Base-by-base conservation (phyloP, 2,113 vertebrate genomes). In the Nestor notabilis region DNA sequence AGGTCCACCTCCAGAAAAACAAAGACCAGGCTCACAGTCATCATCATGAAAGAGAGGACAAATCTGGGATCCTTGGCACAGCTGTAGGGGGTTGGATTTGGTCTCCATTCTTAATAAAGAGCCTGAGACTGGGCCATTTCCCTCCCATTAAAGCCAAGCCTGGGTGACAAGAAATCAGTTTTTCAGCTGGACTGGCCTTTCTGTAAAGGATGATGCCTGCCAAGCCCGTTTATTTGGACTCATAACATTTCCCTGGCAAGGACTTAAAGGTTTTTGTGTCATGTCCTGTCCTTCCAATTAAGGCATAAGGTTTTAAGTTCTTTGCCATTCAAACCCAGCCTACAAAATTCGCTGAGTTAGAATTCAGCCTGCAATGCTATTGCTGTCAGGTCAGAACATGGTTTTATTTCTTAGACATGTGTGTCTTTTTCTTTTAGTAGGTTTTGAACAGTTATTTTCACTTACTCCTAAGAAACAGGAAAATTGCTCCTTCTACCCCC, bases 1-100 rank as follows among this genome's bases (percentile, higher is more conserved):
- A 55, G 52, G 28, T 41, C 6, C 56, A 64, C n/a, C 53, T 70
- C 9, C 28, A 10, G 18, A 6, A 49, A 39, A 41, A 35, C 2
- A 23, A 76, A 49, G 68, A 41, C 5, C 7, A 15, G 29, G 35
- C 7, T 61, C 72, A 5, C 9, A 3, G 20, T 7, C 29, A 4
- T 7, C 6, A 1, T 9, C 0, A 0, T 2, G 24, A 64, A 47
- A 39, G 41, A 65, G 17, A 28, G 0, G 12, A 35, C 50, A 60
- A 71, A 75, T 5, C 53, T n/a, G 63, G 55, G 52, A 39, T 47
- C 17, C 23, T 11, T 44, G 44, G 80, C 61, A 69, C 25, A 29
- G 11, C 31, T 44, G 21, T 4, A 27, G 64, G 28, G 28, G 28
- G 17, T 39, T 18, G n/a, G 37, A 8, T 44, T 77, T 63, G 75